Conservation (phyloP, 2,888 invertebrate genomes). For the Spilosoma lubricipeda region DNA sequence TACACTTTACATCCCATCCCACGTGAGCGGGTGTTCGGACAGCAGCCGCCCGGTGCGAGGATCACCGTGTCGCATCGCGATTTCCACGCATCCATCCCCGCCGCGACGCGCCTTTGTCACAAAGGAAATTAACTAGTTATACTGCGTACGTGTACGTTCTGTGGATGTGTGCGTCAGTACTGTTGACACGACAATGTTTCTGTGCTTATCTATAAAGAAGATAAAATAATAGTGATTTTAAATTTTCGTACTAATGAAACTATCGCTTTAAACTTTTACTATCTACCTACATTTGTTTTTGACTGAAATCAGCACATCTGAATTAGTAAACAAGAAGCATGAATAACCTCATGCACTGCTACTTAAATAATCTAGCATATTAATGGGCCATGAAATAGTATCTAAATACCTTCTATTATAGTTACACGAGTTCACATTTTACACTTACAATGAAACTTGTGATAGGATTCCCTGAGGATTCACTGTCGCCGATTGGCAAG, state of each 20-base stretch:
- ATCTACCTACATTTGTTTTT: background rate
- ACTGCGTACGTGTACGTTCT: slow-evolving; percentile 56
- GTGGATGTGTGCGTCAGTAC: slow-evolving; percentile 62
- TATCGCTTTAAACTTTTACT: too few species aligned
- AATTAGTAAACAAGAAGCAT: background rate
- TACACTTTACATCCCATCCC: slow-evolving; percentile 49
- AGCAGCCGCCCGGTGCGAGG: slow-evolving; percentile 69
- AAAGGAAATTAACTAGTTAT: slow-evolving; percentile 86
- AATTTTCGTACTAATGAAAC: background rate
- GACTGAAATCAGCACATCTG: background rate
- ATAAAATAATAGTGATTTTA: background rate
- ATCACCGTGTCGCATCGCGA: slow-evolving; percentile 84
- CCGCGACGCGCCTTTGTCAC: slow-evolving; percentile 83
- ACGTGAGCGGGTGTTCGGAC: slow-evolving; percentile 47
- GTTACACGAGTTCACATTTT: too few species aligned
- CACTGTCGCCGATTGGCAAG: background rate
- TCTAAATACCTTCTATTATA: too few species aligned
- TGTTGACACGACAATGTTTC: slow-evolving; percentile 51
- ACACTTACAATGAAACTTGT: too few species aligned
- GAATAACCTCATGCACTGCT: background rate
- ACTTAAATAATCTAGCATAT: too few species aligned
- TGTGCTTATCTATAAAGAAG: background rate
- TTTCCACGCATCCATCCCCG: slow-evolving; percentile 86
- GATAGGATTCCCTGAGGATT: background rate
- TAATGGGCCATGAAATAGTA: too few species aligned